These are phyloP conservation scores for Phengaris alcon DNA, from an alignment of 2,888 invertebrate species.

Conservation along the genomic window DNA sequence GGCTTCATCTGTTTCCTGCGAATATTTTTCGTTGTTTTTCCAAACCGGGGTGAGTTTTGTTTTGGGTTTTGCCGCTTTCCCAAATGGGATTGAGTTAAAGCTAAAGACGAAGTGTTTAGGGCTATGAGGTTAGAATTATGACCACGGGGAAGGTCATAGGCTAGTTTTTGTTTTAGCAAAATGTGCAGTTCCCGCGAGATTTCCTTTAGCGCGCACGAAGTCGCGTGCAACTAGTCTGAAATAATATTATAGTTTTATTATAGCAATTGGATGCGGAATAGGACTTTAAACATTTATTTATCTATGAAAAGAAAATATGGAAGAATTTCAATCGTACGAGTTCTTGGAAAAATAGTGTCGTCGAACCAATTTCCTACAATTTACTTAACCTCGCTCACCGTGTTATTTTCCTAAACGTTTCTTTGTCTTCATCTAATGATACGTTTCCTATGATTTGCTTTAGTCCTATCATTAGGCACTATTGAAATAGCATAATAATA, in stretches of 20 bases:
- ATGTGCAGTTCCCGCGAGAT: too few species aligned
- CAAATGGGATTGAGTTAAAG: conserved; percentile 16
- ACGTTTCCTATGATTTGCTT: neutral
- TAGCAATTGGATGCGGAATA: neutral
- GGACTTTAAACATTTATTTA: neutral
- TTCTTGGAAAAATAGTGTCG: conserved; percentile 11
- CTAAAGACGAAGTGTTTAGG: conserved; percentile 1
- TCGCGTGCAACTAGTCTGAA: neutral
- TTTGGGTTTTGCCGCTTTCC: conserved; percentile 11
- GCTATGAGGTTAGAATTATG: neutral
- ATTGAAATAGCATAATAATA: neutral
- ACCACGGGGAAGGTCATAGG: too few species aligned
- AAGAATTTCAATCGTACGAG: neutral
- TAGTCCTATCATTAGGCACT: neutral
- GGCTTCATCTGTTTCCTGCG: conserved; percentile 47
- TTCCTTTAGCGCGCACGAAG: too few species aligned
- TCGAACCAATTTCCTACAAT: conserved; percentile 9
- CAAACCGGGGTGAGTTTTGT: conserved; percentile 33
- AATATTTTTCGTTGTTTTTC: conserved; percentile 45
- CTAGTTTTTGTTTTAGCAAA: too few species aligned
- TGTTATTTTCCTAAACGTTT: conserved; percentile 16
- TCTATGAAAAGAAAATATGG: conserved; percentile 5
- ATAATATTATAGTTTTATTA: neutral
- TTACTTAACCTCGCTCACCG: neutral
- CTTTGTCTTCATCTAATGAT: conserved; percentile 7